Evolutionary conservation across 2,113 vertebrate genomes (phyloP).

Genomic region (Scartelaos histophorus): DNA sequence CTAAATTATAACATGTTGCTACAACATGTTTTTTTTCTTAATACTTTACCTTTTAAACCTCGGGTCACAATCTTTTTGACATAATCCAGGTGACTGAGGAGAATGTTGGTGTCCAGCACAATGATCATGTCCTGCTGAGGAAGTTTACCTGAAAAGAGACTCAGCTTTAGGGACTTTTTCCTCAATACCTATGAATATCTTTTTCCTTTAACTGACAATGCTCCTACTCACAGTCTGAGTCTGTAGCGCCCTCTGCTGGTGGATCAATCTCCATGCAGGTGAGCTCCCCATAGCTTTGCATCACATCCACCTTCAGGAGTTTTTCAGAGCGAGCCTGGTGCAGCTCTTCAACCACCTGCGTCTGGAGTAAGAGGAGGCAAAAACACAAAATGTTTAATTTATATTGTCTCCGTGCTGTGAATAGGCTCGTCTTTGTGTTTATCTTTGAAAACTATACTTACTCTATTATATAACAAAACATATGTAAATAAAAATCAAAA

Average conservation of each 20-base stretch:
- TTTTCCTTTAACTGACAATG: not conserved
- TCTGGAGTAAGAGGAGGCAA: slow-evolving; percentile 63
- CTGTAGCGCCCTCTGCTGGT: slow-evolving; percentile 73
- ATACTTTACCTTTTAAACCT: slow-evolving; percentile 82
- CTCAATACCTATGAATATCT: not conserved
- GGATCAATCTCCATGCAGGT: slow-evolving; percentile 90
- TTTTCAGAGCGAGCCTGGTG: slow-evolving; percentile 83
- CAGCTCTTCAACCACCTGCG: slow-evolving; percentile 85
- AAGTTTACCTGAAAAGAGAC: slow-evolving; percentile 51
- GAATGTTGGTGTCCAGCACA: slow-evolving; percentile 92
- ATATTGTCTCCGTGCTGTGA: not conserved
- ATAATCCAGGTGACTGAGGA: slow-evolving; percentile 91
- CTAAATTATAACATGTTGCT: no score
- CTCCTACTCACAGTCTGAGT: slow-evolving; percentile 66
- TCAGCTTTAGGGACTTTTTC: not conserved
- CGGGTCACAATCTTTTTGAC: slow-evolving; percentile 81
- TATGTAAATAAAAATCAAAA: no score
- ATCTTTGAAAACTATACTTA: no score
- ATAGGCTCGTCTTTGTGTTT: no score
- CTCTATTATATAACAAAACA: no score
- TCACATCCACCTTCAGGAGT: slow-evolving; percentile 76
- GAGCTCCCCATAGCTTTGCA: slow-evolving; percentile 84
- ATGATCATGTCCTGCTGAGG: slow-evolving; percentile 79
- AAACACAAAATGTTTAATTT: not conserved
- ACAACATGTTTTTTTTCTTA: not conserved